Conservation (phyloP, 2,888 invertebrate species). For the Lomographa bimaculata region DNA sequence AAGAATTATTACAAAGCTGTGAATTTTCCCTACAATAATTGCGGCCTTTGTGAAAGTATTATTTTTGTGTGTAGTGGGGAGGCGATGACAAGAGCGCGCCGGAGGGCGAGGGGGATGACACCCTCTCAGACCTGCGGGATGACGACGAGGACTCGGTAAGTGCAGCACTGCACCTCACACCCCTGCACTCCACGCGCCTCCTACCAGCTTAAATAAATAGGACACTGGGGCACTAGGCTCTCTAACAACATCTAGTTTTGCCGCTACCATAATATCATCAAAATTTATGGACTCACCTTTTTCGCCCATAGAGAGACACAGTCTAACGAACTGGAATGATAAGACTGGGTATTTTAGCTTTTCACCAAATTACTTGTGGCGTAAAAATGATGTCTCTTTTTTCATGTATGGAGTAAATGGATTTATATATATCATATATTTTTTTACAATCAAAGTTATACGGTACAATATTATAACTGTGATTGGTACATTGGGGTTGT, state of each 20-base stretch:
- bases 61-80: constrained; percentile 51
- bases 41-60: constrained; percentile 13
- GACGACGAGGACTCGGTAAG: constrained; percentile 89
- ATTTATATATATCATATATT: no score
- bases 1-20: constrained; percentile 9
- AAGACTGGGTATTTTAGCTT: no score
- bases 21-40: constrained; percentile 10
- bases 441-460: no score
- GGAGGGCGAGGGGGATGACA: constrained; percentile 62
- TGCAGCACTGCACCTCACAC: constrained; percentile 48
- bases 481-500: no score
- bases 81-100: constrained; percentile 63
- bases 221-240: constrained; percentile 67
- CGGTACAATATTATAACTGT: no score
- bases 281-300: constrained; percentile 4
- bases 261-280: constrained; percentile 37
- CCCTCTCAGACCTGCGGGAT: constrained; percentile 79
- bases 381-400: no score
- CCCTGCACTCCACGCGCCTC: constrained; percentile 27
- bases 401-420: no score
- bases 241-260: constrained; percentile 53
- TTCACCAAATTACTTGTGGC: no score
- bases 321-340: neutral
- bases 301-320: neutral
- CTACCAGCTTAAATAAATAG: constrained; percentile 56